Conservation (phyloP, 2,888 invertebrate species). For the Sisyra terminalis region DNA sequence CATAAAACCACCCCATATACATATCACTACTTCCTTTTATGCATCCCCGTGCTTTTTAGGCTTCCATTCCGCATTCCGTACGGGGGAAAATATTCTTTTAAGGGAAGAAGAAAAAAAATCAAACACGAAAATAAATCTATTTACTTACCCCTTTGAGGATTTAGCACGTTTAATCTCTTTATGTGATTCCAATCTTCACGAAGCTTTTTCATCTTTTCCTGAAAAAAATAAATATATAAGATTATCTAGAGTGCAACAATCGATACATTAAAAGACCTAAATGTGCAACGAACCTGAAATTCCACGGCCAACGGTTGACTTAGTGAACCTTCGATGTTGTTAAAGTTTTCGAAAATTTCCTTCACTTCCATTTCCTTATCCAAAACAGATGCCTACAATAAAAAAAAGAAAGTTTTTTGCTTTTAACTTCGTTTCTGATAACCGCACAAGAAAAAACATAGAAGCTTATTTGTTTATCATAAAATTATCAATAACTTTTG, state of each 20-base stretch:
- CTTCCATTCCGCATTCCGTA: too few relatives aligned
- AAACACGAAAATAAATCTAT: neutral
- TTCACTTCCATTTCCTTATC: slow-evolving; percentile 42
- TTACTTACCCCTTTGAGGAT: neutral
- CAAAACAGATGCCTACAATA: slow-evolving; percentile 25
- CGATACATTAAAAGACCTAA: slow-evolving; percentile 16
- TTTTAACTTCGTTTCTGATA: slow-evolving; percentile 28
- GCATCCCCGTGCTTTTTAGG: too few relatives aligned
- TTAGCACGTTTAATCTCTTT: slow-evolving; percentile 15
- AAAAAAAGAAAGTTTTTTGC: slow-evolving; percentile 17
- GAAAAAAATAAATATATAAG: slow-evolving; percentile 7
- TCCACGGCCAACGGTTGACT: slow-evolving; percentile 27
- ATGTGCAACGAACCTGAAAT: slow-evolving; percentile 25
- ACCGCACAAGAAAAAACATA: too few relatives aligned
- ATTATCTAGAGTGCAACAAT: neutral
- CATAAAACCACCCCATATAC: too few relatives aligned
- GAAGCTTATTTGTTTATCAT: too few relatives aligned
- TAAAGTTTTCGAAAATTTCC: slow-evolving; percentile 45
- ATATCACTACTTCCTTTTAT: too few relatives aligned
- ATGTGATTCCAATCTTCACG: slow-evolving; percentile 35
- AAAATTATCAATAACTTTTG: too few relatives aligned
- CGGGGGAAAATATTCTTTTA: neutral
- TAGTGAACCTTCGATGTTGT: slow-evolving; percentile 35
- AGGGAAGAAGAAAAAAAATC: neutral
- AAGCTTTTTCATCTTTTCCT: slow-evolving; percentile 32